phyloP scores from a whole-genome alignment of 2,797 vertebrate genomes.

The Centroberyx gerrardi region DNA sequence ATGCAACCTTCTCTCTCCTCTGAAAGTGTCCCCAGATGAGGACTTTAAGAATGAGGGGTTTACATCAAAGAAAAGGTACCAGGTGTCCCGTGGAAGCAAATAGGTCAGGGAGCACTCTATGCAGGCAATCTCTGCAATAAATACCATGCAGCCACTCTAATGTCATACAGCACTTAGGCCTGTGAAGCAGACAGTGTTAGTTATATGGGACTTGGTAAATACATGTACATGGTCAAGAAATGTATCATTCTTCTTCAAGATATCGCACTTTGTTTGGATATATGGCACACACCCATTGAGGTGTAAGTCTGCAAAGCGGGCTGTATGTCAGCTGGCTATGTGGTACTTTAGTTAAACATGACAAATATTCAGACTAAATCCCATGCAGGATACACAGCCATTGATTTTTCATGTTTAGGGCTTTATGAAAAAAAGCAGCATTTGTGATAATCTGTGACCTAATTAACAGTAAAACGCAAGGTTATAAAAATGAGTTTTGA shows the following conservation, averaged over 20 bases:
- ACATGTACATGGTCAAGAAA: constrained; percentile 24
- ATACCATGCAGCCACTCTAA: constrained; percentile 42
- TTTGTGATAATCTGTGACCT: constrained; percentile 15
- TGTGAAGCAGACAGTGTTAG: constrained; percentile 27
- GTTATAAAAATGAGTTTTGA: too few species aligned
- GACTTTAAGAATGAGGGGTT: constrained; percentile 60
- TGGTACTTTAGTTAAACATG: constrained; percentile 33
- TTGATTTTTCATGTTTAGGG: constrained; percentile 21
- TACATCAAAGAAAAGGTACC: constrained; percentile 67
- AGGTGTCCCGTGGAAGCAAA: constrained; percentile 56
- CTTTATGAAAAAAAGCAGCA: constrained; percentile 34
- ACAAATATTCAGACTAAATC: constrained; percentile 38
- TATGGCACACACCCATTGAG: background rate
- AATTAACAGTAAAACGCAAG: background rate
- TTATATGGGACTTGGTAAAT: constrained; percentile 25
- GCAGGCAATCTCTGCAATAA: constrained; percentile 51
- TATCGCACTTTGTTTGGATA: constrained; percentile 9
- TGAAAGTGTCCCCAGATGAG: constrained; percentile 62
- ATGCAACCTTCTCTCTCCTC: constrained; percentile 59
- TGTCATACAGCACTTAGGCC: background rate
- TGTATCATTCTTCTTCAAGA: constrained; percentile 14
- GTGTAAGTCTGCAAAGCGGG: background rate
- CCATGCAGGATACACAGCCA: constrained; percentile 5
- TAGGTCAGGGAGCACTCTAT: constrained; percentile 59
- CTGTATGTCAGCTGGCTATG: background rate